Base-by-base conservation (phyloP, 2,113 vertebrate genomes). In the Mustela nigripes region DNA sequence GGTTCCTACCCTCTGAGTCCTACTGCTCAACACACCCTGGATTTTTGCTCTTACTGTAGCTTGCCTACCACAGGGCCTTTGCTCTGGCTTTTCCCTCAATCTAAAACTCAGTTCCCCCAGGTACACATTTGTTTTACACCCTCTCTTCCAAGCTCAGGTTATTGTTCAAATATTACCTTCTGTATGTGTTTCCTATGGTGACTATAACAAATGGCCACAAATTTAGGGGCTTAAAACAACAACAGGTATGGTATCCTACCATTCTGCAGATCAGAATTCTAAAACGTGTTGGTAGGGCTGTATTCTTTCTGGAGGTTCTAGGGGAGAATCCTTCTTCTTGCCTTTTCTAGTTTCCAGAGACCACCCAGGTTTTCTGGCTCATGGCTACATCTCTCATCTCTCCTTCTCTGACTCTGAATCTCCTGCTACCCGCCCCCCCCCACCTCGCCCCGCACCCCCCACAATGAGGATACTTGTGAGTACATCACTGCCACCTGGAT, bases 341-440 rank as follows among this genome's bases (percentile, higher is more conserved):
- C 16, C 56, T 88, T 95, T 89, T 88, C 19, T 19, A 24, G 14
- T 82, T 95, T 93, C 76, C 24, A n/a, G 45, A 91, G 58, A 82
- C 36, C 33, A 45, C 53, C 82, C 62, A 58, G 45, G 7, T 91
- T 50, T 71, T 24, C n/a, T 62, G 60, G 50, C n/a, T 53, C 31
- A 18, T 69, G 65, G 65, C 21, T 63, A 18, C 16, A 80, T 19
- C 89, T 11, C 21, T 71, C n/a, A 48, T 42, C 53, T 45, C 31
- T 87, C 48, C 8, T 90, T 87, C 84, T 95, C 60, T 42, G 45
- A 58, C 15, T 67, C 33, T 60, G 31, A 73, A 74, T 42, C 14
- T 62, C 7, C 36, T 63, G 48, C 48, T 33, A 36, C 4, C 42
- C 7, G 62, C 91, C 88, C 19, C 58, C 50, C 88, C 19, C 56